These are phyloP conservation scores for Pentamera pediparva DNA, from an alignment of 53 echinoderm and acorn worm species.

Conservation along the genomic window DNA sequence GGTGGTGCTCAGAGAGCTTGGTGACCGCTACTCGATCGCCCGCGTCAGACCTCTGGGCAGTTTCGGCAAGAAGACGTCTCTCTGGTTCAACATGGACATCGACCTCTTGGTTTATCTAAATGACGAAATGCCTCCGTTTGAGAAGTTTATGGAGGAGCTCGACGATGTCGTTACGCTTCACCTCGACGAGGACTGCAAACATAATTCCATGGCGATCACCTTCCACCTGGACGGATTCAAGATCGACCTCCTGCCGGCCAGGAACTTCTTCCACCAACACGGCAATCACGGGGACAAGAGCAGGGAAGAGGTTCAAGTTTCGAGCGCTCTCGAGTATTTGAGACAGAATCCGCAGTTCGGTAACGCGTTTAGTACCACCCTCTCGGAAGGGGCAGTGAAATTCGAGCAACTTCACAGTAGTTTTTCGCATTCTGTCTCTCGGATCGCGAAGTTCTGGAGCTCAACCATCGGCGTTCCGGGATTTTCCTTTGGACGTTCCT, in stretches of 20 bases:
- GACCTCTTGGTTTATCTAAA: not conserved
- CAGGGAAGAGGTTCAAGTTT: not conserved
- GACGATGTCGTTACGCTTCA: not conserved
- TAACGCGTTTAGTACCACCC: not conserved
- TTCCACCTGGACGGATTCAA: not conserved
- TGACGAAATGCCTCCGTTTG: constrained; percentile 1
- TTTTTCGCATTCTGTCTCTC: not conserved
- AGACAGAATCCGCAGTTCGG: not conserved
- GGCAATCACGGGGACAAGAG: not conserved
- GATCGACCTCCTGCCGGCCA: not conserved
- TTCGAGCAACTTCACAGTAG: constrained; percentile 11
- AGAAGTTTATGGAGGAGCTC: not conserved
- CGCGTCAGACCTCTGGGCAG: not conserved
- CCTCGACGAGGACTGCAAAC: not conserved
- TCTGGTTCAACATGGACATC: constrained; percentile 9
- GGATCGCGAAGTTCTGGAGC: constrained; percentile 19
- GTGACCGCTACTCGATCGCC: not conserved
- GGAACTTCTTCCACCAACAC: constrained; percentile 2
- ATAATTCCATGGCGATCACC: not conserved
- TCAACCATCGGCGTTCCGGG: not conserved
- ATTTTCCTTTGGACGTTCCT: not conserved
- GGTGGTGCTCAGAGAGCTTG: not conserved
- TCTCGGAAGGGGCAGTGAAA: constrained; percentile 17
- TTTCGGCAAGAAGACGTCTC: not conserved
- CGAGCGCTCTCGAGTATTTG: not conserved